A percentile compares a stretch with the other conserved stretches of the same genome.
Evolutionary conservation across 64 coral and sea anemone species (phyloP).

Genomic region (Stylophora pistillata): DNA sequence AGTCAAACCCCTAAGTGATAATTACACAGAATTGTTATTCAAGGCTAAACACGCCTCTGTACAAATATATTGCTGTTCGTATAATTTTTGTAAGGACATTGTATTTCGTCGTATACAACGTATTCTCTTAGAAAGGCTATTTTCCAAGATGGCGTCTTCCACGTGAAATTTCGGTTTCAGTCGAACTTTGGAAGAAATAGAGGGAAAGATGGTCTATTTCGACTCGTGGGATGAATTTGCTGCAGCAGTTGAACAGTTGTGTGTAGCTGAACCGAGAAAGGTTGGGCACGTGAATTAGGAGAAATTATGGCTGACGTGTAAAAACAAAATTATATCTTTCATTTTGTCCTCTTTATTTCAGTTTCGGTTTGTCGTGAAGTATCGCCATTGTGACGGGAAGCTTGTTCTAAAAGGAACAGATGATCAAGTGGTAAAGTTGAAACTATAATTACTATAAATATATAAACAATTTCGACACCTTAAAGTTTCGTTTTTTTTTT

Average conservation of each 20-base stretch:
- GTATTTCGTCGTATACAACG: neutral
- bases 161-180: neutral
- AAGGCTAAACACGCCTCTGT: neutral
- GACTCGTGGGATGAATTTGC: conserved; percentile 98
- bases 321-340: neutral
- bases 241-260: conserved; percentile 95
- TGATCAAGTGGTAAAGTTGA: conserved; percentile 86
- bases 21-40: neutral
- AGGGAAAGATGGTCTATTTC: conserved; percentile 82
- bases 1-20: neutral
- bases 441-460: no score
- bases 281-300: conserved; percentile 31
- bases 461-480: neutral
- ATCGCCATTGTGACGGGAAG: conserved; percentile 96
- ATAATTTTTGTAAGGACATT: neutral
- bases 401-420: conserved; percentile 96
- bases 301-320: neutral
- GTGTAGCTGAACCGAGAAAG: conserved; percentile 87
- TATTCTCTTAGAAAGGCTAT: neutral
- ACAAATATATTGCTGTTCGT: neutral
- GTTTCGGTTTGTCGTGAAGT: conserved; percentile 98
- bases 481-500: no score
- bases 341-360: conserved; percentile 12
- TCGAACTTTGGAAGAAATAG: neutral
- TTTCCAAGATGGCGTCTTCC: neutral